Evolutionary conservation across 2,888 invertebrate species (phyloP), one percentile per base, ranked within the genome.

Genomic region (Chrysopilus asiliformis): DNA sequence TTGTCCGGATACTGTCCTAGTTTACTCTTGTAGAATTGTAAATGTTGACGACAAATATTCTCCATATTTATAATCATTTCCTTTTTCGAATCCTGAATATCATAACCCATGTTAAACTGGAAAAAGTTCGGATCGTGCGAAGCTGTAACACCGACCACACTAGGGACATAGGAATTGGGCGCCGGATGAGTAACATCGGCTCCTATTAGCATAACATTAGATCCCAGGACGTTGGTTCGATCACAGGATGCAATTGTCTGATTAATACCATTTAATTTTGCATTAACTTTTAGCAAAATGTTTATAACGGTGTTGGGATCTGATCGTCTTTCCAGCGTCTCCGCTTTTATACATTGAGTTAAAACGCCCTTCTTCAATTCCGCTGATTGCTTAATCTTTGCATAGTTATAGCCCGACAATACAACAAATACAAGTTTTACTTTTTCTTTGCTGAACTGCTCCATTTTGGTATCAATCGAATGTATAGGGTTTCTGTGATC

Each of bases 131-230:
- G 46, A 55, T 83, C 83, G 41, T 79, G 71, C 0, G 82, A 83
- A 0, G 84, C 81, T 0, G 80, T 79, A 3, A 86, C 81, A 0
- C 79, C 79, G 1, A 78, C 79, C 20, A 79, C 76, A 53, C 78
- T 78, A 0, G 44, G 72, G 50, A 61, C 55, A 3, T 50, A 42
- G 1, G 46, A 47, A 40, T 82, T 83, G 0, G 86, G 85, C 2
- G 84, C 75, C 0, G 93, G 90, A 66, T 93, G 93, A 0, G 91
- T 90, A 5, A 93, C 91, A 62, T 93, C 93, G 6, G 90, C 90
- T 0, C 93, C 93, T 24, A 89, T 68, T 12, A 79, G 70, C 71
- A 74, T 74, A 1, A 54, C 49, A 0, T 55, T 53, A 3, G 26
- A 16, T 1, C 26, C 18, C 13, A 48, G 19, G 2, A 56, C 28